Evolutionary conservation across 2,113 vertebrate genomes (phyloP).

Genomic region (Anguilla japonica): DNA sequence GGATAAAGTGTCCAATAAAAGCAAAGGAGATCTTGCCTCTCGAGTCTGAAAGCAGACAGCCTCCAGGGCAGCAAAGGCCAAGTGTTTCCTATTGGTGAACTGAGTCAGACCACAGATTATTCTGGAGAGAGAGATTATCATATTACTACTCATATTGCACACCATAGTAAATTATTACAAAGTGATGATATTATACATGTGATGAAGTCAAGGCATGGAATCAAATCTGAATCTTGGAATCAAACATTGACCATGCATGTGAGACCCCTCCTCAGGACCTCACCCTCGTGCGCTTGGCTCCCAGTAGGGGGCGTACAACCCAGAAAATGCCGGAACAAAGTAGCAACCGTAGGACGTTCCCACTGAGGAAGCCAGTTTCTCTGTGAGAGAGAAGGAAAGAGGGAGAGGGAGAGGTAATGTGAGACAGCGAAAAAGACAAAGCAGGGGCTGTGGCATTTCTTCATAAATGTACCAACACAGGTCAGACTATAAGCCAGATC

Average conservation of each 20-base stretch:
- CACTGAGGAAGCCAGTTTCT: slow-evolving; percentile 85
- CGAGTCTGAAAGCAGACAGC: slow-evolving; percentile 96
- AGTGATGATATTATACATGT: no score
- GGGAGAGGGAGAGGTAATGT: not conserved
- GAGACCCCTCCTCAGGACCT: slow-evolving; percentile 45
- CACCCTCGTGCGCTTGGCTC: slow-evolving; percentile 96
- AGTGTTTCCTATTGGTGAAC: slow-evolving; percentile 95
- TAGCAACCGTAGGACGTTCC: slow-evolving; percentile 95
- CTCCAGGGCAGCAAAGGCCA: slow-evolving; percentile 95
- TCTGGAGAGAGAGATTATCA: slow-evolving; percentile 57
- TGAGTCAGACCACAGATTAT: slow-evolving; percentile 98
- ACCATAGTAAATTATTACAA: no score
- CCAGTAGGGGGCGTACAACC: slow-evolving; percentile 98
- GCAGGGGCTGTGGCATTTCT: not conserved
- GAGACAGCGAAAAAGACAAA: not conserved
- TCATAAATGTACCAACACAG: not conserved
- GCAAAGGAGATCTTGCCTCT: slow-evolving; percentile 76
- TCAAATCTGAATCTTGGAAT: not conserved
- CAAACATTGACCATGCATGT: not conserved
- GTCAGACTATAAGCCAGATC: no score
- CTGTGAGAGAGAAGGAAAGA: slow-evolving; percentile 64
- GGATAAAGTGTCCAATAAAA: not conserved
- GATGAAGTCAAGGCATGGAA: not conserved
- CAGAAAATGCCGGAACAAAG: slow-evolving; percentile 97
- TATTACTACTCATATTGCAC: not conserved